These are phyloP conservation scores for Leptodactylus fallax DNA, from an alignment of 2,797 vertebrate genomes.

Conservation along the genomic window DNA sequence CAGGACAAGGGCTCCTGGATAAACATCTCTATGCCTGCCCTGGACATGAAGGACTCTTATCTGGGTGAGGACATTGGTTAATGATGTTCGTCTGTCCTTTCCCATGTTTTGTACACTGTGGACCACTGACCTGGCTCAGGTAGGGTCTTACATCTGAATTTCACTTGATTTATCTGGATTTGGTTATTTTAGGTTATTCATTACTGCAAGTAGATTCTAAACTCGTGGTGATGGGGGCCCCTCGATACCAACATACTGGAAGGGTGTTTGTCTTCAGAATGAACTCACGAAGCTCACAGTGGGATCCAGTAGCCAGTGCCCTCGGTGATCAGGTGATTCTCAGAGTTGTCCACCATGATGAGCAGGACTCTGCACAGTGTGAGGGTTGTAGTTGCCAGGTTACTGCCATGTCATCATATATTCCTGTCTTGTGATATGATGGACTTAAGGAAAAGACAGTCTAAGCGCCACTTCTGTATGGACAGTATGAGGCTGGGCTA, in stretches of 20 bases:
- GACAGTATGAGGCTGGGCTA: too few species aligned
- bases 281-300: background rate
- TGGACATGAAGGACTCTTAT: slow-evolving; percentile 72
- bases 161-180: background rate
- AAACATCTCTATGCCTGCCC: slow-evolving; percentile 65
- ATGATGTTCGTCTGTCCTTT: too few species aligned
- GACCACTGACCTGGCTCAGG: too few species aligned
- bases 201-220: background rate
- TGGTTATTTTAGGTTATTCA: slow-evolving; percentile 63
- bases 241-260: slow-evolving; percentile 80
- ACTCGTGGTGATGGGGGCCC: slow-evolving; percentile 76
- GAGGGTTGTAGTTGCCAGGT: too few species aligned
- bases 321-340: slow-evolving; percentile 66
- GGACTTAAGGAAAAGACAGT: too few species aligned
- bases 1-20: slow-evolving; percentile 64
- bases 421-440: too few species aligned
- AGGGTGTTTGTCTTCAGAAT: slow-evolving; percentile 76
- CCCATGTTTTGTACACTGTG: too few species aligned
- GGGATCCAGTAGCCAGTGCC: slow-evolving; percentile 51
- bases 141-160: too few species aligned
- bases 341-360: too few species aligned
- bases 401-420: too few species aligned
- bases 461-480: too few species aligned
- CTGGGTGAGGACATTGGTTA: slow-evolving; percentile 67
- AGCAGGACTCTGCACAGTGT: too few species aligned